These are phyloP conservation scores for Trichopria drosophilae DNA, from an alignment of 2,888 invertebrate species.

Conservation along the genomic window DNA sequence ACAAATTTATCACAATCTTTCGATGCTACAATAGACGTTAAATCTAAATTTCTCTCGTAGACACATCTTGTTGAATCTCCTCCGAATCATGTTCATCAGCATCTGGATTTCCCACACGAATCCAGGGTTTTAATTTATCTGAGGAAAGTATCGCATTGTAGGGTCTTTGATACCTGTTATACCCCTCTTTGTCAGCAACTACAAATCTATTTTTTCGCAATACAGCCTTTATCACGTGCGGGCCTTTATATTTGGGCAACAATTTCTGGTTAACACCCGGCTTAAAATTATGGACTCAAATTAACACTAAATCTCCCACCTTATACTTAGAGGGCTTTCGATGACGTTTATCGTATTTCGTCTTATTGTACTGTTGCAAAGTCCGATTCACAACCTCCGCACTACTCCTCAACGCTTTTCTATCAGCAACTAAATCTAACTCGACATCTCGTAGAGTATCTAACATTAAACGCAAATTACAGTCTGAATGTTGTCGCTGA, in stretches of 20 bases:
- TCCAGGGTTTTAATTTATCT: background rate
- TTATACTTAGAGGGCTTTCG: conserved; percentile 24
- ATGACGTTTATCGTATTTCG: conserved; percentile 36
- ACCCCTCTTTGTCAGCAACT: conserved; percentile 3
- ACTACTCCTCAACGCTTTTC: too few species aligned
- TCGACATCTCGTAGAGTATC: too few species aligned
- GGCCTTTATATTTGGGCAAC: conserved; percentile 20
- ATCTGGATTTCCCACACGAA: too few species aligned
- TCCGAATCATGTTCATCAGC: too few species aligned
- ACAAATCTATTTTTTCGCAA: conserved; percentile 7
- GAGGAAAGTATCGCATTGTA: background rate
- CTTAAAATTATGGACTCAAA: conserved; percentile 12
- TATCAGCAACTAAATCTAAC: too few species aligned
- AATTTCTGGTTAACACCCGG: conserved; percentile 20
- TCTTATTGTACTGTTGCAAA: conserved; percentile 39
- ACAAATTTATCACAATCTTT: too few species aligned
- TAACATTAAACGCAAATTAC: too few species aligned
- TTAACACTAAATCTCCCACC: conserved; percentile 19
- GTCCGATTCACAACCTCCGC: too few species aligned
- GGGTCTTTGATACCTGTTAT: background rate
- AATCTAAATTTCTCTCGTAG: too few species aligned
- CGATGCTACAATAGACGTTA: too few species aligned
- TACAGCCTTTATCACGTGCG: conserved; percentile 18
- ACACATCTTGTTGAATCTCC: too few species aligned
- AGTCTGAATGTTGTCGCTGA: too few species aligned